Conservation (phyloP, 2,797 vertebrate species). For the Amniataba percoides region DNA sequence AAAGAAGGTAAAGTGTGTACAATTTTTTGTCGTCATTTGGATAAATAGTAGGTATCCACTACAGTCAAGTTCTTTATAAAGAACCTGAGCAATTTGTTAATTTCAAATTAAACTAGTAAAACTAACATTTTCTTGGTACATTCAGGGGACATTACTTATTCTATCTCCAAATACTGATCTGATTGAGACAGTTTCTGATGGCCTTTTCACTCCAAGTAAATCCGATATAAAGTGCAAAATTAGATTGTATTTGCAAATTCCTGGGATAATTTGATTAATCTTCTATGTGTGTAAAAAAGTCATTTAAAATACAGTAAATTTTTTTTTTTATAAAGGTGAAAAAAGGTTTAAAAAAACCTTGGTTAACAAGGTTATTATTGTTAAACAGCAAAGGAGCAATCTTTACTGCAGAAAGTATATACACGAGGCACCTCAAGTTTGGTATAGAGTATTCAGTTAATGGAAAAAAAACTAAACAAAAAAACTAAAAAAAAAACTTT, state of each 20-base stretch:
- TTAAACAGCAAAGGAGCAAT: slow-evolving; percentile 79
- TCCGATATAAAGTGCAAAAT: slow-evolving; percentile 88
- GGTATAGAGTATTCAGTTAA: slow-evolving; percentile 84
- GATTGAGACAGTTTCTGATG: slow-evolving; percentile 73
- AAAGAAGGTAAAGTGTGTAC: slow-evolving; percentile 52
- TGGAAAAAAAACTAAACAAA: too few species aligned
- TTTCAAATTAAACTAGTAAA: slow-evolving; percentile 54
- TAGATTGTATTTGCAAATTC: slow-evolving; percentile 90
- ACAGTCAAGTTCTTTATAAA: slow-evolving; percentile 71
- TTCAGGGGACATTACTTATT: slow-evolving; percentile 68
- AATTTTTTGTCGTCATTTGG: slow-evolving; percentile 48
- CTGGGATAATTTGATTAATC: slow-evolving; percentile 83
- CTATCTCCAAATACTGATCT: slow-evolving; percentile 55
- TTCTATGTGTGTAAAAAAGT: slow-evolving; percentile 84
- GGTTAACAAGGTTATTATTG: slow-evolving; percentile 82
- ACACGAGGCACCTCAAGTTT: slow-evolving; percentile 89
- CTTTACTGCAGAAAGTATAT: slow-evolving; percentile 83
- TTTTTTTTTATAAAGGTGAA: slow-evolving; percentile 82
- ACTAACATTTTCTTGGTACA: slow-evolving; percentile 69
- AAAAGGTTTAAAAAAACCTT: slow-evolving; percentile 81
- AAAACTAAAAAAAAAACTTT: slow-evolving; percentile 25
- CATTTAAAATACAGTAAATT: slow-evolving; percentile 84
- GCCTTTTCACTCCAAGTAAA: slow-evolving; percentile 79
- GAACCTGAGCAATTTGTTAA: slow-evolving; percentile 74
- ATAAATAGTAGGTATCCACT: slow-evolving; percentile 49